phyloP scores from a whole-genome alignment of 2,113 vertebrate genomes.

The Eudyptes chrysolophus region DNA sequence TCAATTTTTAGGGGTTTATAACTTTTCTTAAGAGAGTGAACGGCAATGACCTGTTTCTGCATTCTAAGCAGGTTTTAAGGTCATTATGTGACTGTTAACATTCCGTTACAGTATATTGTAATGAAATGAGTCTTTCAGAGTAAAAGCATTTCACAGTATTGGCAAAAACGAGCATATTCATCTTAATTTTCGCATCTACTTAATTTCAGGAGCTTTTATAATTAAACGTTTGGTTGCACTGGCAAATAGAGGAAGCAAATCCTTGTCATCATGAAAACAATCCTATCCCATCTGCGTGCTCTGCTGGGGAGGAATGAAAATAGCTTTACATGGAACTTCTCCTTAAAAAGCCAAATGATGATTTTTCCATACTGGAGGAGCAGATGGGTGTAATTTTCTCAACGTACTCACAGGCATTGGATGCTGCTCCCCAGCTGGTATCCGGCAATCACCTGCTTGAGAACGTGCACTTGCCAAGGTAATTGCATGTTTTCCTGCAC shows the following conservation, averaged over 20 bases:
- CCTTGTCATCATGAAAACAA: conserved; percentile 20
- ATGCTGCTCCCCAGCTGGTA: not conserved
- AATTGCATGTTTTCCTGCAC: not conserved
- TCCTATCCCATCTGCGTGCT: not conserved
- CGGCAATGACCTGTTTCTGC: conserved; percentile 59
- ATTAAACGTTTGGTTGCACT: conserved; percentile 76
- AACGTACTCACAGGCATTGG: rapidly evolving
- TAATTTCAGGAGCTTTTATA: conserved; percentile 68
- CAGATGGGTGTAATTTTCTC: not conserved
- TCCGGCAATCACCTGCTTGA: not conserved
- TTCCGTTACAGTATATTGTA: conserved; percentile 66
- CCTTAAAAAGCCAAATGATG: not conserved
- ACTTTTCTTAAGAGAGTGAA: not conserved
- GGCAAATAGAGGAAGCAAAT: conserved; percentile 54
- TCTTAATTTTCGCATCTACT: conserved; percentile 75
- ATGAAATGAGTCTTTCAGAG: conserved; percentile 73
- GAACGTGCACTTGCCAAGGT: not conserved
- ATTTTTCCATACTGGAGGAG: not conserved
- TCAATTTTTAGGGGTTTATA: conserved; percentile 44
- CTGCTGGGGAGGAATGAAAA: not conserved
- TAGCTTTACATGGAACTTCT: not conserved
- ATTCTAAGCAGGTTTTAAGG: conserved; percentile 70
- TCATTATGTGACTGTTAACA: conserved; percentile 65
- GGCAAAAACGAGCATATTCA: conserved; percentile 74
- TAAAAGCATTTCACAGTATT: conserved; percentile 53